Base-by-base conservation (phyloP, 2,888 invertebrate species). In the Tinea pellionella region DNA sequence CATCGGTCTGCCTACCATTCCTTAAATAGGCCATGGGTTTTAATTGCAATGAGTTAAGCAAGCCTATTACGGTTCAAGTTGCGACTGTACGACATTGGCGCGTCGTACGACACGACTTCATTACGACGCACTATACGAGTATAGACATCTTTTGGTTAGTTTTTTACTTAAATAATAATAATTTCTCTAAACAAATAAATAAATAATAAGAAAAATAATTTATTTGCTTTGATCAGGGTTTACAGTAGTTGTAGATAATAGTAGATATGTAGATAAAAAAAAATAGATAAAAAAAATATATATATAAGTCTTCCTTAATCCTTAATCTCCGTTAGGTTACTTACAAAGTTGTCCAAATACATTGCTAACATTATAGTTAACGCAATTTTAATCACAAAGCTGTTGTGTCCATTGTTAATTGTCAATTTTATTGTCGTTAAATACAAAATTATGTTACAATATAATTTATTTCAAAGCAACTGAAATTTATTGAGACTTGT, bases 31-130 rank as follows among this genome's bases (percentile, higher is more conserved):
- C 56, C 61, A 58, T 57, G 58, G 43, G 30, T 30, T 60, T 63
- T 63, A 64, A 63, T 63, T 63, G 62, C 61, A 47, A 57, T 47
- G 24, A 19, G 60, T 61, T 64, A 60, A 61, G 61, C 62, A 63
- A 63, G 61, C 62, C 51, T 47, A 29, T 18, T 61, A 58, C 61
- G 58, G 61, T 8, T 6, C 6, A 9, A n/a, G 55, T 24, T 19
- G 29, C 3, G 18, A 32, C 57, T 3, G 15, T 15, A 15, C n/a
- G 55, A 19, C 16, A 1, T 1, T 6, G 47, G 24, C 32, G 32
- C 57, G 30, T 56, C 56, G 56, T 13, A 13, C 24, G 53, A 12
- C 6, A 12, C 16, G 56, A n/a, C n/a, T n/a, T n/a, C n/a, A n/a
- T n/a, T n/a, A n/a, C n/a, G n/a, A n/a, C n/a, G n/a, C n/a, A n/a